phyloP scores from a whole-genome alignment of 1,140 invertebrate species.

The Ceratitis capitata region DNA sequence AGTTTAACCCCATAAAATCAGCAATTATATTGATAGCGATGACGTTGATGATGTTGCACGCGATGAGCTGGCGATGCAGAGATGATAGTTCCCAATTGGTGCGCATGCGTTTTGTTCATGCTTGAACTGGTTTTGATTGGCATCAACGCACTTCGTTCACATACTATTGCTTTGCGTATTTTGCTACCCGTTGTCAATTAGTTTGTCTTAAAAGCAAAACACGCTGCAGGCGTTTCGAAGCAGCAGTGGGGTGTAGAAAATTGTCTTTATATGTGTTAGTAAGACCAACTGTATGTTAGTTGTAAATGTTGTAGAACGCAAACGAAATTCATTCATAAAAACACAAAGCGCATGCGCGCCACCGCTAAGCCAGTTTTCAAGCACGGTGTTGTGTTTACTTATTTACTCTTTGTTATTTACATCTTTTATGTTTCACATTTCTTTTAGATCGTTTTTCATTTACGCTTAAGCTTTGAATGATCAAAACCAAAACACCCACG shows the following conservation, averaged over 20 bases:
- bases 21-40: conserved; percentile 27
- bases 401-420: background rate
- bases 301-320: background rate
- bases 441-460: no score
- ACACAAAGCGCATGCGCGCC: background rate
- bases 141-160: background rate
- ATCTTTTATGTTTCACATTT: background rate
- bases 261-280: background rate
- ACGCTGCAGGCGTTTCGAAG: background rate
- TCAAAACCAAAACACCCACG: conserved; percentile 9
- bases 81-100: background rate
- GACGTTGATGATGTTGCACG: background rate
- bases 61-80: background rate
- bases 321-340: conserved; percentile 21
- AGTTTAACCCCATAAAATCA: background rate
- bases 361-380: background rate
- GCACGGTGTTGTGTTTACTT: background rate
- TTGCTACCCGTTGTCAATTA: conserved; percentile 7
- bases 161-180: background rate
- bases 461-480: background rate
- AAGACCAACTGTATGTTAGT: background rate
- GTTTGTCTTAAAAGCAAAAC: background rate
- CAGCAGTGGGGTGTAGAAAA: background rate
- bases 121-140: conserved; percentile 35
- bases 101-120: conserved; percentile 24